A percentile compares a stretch with the other conserved stretches of the same genome.
phyloP scores from a whole-genome alignment of 2,888 invertebrate genomes.

The Argynnis bischoffii region DNA sequence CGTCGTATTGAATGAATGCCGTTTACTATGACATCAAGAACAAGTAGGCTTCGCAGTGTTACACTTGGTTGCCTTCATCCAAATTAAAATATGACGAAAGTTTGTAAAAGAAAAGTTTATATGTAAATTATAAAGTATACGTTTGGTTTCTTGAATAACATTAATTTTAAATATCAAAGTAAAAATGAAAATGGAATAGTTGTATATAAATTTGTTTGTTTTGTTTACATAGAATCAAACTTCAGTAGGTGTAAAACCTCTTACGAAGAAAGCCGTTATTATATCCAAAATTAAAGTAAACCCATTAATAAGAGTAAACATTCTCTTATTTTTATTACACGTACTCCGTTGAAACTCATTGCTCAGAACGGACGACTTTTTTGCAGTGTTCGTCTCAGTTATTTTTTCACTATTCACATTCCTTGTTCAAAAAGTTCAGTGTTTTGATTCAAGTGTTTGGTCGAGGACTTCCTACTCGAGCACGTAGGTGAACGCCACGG shows the following conservation, averaged over 20 bases:
- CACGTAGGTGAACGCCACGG: conserved; percentile 60
- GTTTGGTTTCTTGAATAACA: conserved; percentile 1
- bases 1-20: conserved; percentile 54
- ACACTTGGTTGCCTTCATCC: conserved; percentile 13
- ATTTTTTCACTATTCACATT: conserved; percentile 30
- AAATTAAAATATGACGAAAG: conserved; percentile 3
- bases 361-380: conserved; percentile 16
- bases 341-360: conserved; percentile 20
- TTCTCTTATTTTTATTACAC: conserved; percentile 18
- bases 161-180: conserved; percentile 5
- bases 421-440: conserved; percentile 30
- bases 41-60: conserved; percentile 9
- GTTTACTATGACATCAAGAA: conserved; percentile 44
- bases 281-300: conserved; percentile 2
- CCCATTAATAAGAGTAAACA: conserved; percentile 1
- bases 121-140: neutral
- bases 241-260: conserved; percentile 3
- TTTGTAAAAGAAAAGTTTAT: neutral
- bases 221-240: neutral
- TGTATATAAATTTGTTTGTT: neutral
- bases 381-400: conserved; percentile 10
- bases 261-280: conserved; percentile 1
- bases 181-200: conserved; percentile 21
- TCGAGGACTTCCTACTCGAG: conserved; percentile 65
- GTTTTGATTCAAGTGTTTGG: conserved; percentile 47